Base-by-base conservation (phyloP, 2,888 invertebrate genomes). In the Macrophya annulata region DNA sequence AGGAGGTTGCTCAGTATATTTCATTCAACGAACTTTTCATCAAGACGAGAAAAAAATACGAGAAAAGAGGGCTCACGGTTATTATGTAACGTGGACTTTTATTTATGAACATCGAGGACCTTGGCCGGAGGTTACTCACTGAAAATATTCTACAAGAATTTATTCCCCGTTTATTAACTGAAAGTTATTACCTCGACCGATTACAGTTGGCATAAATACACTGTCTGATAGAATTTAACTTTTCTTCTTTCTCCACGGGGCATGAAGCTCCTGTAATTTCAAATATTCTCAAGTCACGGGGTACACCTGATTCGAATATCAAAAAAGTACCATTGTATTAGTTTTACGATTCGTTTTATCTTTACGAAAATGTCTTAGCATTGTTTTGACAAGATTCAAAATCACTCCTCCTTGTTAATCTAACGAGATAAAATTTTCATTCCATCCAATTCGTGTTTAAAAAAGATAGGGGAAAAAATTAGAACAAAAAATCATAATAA, bases 21-120 rank as follows among this genome's bases (percentile, higher is more conserved):
- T 55, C 31, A 51, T 77, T 77, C 51, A 43, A 77, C 77, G 9
- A 77, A 77, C 51, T 77, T 77, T 77, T 51, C 51, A 77, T 77
- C 51, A 74, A 45, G 55, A 37, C 25, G 51, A 25, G 51, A 37
- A 37, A 17, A 17, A 51, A 37, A 51, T 21, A 25, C 77, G 77
- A 51, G 45, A 40, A 76, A 21, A 76, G 71, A 71, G 17, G 8
- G 51, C 51, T n/a, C 17, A 43, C 12, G 43, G 45, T 76, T 77
- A 51, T 77, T 51, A 77, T 51, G 51, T 77, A 17, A 17, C 77
- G 31, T 10, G 51, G 37, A 77, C 25, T 17, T 77, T 77, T 37
- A 77, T 77, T 77, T 55, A 55, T n/a, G 51, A 77, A 77, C 17
- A 25, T 77, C 77, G 31, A 51, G 37, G 37, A 37, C n/a, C 59